Evolutionary conservation across 2,113 vertebrate genomes (phyloP).

Genomic region (Corythaeola cristata): DNA sequence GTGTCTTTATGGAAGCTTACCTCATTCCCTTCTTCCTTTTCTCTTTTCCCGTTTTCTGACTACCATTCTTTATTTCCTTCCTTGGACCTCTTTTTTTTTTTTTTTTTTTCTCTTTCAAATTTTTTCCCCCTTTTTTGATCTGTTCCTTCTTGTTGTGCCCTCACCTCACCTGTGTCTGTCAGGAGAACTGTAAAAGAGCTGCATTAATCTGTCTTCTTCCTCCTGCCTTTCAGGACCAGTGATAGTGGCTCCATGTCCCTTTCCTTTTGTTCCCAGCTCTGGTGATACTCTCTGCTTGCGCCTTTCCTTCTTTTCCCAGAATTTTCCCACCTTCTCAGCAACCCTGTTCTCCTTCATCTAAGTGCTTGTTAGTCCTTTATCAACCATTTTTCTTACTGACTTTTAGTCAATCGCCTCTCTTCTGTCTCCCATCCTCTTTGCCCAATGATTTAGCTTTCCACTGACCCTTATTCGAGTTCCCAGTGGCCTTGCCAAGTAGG

Average conservation of each 20-base stretch:
- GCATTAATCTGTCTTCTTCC: background rate
- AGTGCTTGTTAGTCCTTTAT: background rate
- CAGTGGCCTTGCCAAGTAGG: slow-evolving; percentile 44
- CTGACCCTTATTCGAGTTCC: slow-evolving; percentile 12
- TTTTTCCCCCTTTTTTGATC: background rate
- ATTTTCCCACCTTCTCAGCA: background rate
- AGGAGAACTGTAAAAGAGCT: background rate
- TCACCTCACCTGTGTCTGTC: background rate
- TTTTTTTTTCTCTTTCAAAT: no score
- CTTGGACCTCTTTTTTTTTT: background rate
- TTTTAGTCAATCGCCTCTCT: background rate
- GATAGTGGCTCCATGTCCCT: background rate
- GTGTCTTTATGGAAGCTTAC: background rate
- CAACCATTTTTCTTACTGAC: background rate
- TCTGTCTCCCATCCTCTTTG: background rate
- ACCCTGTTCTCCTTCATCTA: background rate
- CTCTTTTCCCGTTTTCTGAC: background rate
- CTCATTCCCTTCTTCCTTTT: background rate
- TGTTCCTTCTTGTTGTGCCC: background rate
- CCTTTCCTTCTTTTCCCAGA: background rate
- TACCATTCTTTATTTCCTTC: background rate
- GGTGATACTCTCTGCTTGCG: background rate
- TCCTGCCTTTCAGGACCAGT: background rate
- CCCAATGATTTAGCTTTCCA: background rate
- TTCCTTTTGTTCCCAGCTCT: background rate